Conservation (phyloP, 2,888 invertebrate genomes). For the Cephus runcator region DNA sequence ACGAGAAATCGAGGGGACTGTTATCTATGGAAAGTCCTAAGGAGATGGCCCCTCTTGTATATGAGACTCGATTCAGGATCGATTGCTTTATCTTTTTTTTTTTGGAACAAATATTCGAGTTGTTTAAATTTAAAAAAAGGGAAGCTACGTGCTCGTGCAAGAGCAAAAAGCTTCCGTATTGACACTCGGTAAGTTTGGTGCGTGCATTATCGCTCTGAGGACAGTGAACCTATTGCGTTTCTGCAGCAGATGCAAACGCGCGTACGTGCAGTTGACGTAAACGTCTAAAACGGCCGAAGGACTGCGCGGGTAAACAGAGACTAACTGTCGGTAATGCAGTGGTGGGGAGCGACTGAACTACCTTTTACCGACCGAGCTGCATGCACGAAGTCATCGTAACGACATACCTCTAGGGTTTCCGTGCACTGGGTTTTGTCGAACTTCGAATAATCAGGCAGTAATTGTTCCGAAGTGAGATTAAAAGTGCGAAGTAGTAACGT, state of each 20-base stretch:
- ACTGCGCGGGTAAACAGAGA: not conserved
- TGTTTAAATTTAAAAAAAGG: not conserved
- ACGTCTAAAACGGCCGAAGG: not conserved
- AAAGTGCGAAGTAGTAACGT: not conserved
- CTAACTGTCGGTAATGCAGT: not conserved
- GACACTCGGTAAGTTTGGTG: slow-evolving; percentile 7
- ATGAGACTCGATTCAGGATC: not conserved
- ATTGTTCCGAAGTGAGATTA: not conserved
- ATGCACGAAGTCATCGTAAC: not conserved
- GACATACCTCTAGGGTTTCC: not conserved
- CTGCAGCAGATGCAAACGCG: not conserved
- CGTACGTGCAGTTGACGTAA: slow-evolving; percentile 1
- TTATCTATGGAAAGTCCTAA: not conserved
- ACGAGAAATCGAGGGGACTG: not conserved
- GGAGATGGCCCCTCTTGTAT: not conserved
- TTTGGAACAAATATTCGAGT: not conserved
- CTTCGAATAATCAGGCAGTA: not conserved
- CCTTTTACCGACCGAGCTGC: not conserved
- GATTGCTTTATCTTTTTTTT: not conserved
- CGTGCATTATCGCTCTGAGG: slow-evolving; percentile 10
- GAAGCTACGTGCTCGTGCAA: not conserved
- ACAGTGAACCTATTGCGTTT: slow-evolving; percentile 12
- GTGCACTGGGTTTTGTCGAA: not conserved
- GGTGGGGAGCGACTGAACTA: not conserved
- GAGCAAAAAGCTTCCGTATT: slow-evolving; percentile 13